Conservation (phyloP, 2,113 vertebrate species). For the Ascaphus truei region DNA sequence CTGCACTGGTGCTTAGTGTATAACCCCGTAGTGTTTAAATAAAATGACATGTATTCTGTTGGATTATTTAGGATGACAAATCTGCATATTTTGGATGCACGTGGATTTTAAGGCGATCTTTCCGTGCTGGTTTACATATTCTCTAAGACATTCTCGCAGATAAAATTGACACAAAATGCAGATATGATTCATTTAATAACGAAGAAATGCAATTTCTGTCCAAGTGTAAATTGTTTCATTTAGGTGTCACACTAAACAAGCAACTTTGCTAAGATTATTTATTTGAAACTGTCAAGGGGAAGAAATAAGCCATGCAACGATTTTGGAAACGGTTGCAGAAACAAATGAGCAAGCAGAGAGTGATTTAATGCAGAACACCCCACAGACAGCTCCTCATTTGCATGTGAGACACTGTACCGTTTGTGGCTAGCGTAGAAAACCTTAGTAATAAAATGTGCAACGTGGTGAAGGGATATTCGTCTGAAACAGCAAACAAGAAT, state of each 20-base stretch:
- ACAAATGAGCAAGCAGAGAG: slow-evolving; percentile 35
- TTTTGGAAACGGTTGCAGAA: slow-evolving; percentile 43
- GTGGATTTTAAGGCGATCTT: neutral
- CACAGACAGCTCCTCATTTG: slow-evolving; percentile 35
- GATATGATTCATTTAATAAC: neutral
- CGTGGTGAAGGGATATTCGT: slow-evolving; percentile 33
- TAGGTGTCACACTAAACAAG: slow-evolving; percentile 32
- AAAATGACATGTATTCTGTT: neutral
- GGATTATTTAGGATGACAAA: neutral
- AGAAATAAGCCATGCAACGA: slow-evolving; percentile 36
- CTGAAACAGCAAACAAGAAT: slow-evolving; percentile 35
- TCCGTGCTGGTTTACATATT: neutral
- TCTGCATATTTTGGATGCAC: neutral
- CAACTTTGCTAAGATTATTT: slow-evolving; percentile 48
- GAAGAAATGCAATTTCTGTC: neutral
- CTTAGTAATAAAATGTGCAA: neutral
- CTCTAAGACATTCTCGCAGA: neutral
- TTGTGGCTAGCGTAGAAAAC: slow-evolving; percentile 35
- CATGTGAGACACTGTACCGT: slow-evolving; percentile 40
- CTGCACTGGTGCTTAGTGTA: no score
- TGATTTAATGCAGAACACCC: slow-evolving; percentile 47
- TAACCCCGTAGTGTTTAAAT: neutral
- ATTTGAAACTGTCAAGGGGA: slow-evolving; percentile 41
- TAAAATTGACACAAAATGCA: neutral
- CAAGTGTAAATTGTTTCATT: slow-evolving; percentile 36